A percentile compares a stretch with the other conserved stretches of the same genome.
phyloP scores from a whole-genome alignment of 2,888 invertebrate species.

The Noctua pronuba region DNA sequence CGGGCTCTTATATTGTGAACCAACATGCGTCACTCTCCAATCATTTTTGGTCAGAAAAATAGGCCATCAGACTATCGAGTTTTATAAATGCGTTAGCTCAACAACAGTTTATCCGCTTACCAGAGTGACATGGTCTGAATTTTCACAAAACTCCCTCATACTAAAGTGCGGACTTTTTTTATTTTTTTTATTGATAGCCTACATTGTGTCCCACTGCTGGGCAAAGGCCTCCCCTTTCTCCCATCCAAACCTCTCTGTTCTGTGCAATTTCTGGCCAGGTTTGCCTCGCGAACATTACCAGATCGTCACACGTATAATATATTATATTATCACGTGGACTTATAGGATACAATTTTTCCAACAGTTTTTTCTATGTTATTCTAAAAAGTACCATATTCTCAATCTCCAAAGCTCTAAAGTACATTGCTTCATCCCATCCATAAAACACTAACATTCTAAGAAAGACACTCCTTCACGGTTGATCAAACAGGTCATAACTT shows the following conservation, averaged over 20 bases:
- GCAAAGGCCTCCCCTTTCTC: too few species aligned
- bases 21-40: neutral
- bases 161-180: too few species aligned
- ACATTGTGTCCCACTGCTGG: too few species aligned
- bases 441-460: slow-evolving; percentile 21
- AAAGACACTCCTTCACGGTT: slow-evolving; percentile 46
- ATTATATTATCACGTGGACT: too few species aligned
- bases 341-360: neutral
- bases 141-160: neutral
- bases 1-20: too few species aligned
- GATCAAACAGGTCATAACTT: slow-evolving; percentile 56
- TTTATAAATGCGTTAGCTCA: neutral
- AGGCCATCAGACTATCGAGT: neutral
- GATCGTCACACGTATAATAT: too few species aligned
- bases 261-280: too few species aligned
- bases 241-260: too few species aligned
- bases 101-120: neutral
- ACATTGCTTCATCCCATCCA: neutral
- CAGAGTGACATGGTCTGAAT: neutral
- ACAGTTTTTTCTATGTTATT: neutral
- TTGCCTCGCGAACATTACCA: too few species aligned
- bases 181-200: too few species aligned
- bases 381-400: neutral
- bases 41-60: slow-evolving; percentile 10
- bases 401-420: neutral